Conservation (phyloP, 1,140 invertebrate species). For the Heliconius melpomene region DNA sequence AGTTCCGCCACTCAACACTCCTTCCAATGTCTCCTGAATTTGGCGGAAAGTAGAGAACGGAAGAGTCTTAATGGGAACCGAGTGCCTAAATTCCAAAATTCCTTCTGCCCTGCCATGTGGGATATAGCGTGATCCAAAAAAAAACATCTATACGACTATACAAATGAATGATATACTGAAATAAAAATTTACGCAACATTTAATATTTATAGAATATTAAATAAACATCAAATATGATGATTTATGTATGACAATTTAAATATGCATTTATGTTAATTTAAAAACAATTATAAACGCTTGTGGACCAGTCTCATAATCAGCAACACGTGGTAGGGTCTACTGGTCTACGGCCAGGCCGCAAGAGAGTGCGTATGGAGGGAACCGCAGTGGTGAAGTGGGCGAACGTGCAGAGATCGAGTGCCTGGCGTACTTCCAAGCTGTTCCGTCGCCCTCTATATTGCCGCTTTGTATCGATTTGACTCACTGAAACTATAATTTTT, state of each 20-base stretch:
- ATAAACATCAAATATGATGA: neutral
- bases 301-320: conserved; percentile 8
- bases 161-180: neutral
- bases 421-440: conserved; percentile 59
- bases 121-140: neutral
- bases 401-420: conserved; percentile 51
- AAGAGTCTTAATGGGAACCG: too few relatives aligned
- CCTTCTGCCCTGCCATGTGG: too few relatives aligned
- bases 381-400: conserved; percentile 41
- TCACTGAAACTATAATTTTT: conserved; percentile 64
- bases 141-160: too few relatives aligned
- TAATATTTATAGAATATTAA: neutral
- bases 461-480: conserved; percentile 62
- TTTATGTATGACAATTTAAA: neutral
- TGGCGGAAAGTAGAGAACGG: too few relatives aligned
- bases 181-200: neutral
- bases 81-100: too few relatives aligned
- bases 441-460: conserved; percentile 46
- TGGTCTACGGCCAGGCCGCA: conserved; percentile 28
- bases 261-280: conserved; percentile 8
- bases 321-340: conserved; percentile 28
- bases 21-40: too few relatives aligned
- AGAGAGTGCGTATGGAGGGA: conserved; percentile 34
- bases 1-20: too few relatives aligned
- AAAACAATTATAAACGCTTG: neutral